A percentile compares a stretch with the other conserved stretches of the same genome.
Conservation (phyloP, 1,140 invertebrate genomes). For the Ips typographus region DNA sequence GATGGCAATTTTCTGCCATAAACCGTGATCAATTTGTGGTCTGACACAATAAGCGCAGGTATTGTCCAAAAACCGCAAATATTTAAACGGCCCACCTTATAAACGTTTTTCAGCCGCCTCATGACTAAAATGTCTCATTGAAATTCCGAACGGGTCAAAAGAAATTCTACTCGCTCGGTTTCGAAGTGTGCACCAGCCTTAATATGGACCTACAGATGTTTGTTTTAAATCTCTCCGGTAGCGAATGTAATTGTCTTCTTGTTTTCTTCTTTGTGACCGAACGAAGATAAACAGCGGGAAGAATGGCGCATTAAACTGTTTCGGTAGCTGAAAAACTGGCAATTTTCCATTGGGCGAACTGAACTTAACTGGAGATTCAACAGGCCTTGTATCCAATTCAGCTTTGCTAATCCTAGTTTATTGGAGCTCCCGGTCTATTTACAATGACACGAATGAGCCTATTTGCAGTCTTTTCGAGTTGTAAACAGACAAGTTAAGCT, state of each 20-base stretch:
- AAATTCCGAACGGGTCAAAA: conserved; percentile 19
- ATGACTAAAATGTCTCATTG: conserved; percentile 23
- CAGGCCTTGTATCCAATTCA: too few species aligned
- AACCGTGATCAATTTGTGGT: neutral
- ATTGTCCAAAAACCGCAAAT: conserved; percentile 9
- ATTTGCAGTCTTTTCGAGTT: too few species aligned
- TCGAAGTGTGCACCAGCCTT: conserved; percentile 24
- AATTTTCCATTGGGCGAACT: neutral
- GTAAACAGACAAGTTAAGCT: too few species aligned
- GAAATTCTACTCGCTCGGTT: conserved; percentile 22
- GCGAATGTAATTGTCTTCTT: conserved; percentile 17
- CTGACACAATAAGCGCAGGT: neutral
- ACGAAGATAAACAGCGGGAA: conserved; percentile 9
- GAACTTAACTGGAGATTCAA: too few species aligned
- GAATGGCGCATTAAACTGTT: neutral
- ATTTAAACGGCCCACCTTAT: conserved; percentile 7
- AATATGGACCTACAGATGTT: conserved; percentile 29
- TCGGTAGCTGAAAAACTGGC: neutral
- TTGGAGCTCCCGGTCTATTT: too few species aligned
- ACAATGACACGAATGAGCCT: too few species aligned
- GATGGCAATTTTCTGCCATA: too few species aligned
- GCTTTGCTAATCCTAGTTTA: too few species aligned
- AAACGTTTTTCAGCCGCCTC: conserved; percentile 6
- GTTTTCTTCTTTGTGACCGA: conserved; percentile 19
- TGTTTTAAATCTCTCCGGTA: conserved; percentile 27